Evolutionary conservation across 2,797 vertebrate species (phyloP).

Genomic region (Poecilia picta): DNA sequence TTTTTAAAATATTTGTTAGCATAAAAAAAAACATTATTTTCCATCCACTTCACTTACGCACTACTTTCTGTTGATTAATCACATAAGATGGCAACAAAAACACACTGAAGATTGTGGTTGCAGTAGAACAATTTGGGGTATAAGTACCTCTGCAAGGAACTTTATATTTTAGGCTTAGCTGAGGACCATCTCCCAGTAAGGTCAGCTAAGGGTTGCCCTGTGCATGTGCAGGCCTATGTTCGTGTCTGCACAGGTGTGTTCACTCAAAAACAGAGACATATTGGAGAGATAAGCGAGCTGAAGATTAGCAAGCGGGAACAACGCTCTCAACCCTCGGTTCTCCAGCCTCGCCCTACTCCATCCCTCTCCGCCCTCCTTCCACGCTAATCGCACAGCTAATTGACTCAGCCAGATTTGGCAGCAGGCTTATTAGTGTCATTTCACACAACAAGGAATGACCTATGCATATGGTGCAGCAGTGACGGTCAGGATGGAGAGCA

Average conservation of each 20-base stretch:
- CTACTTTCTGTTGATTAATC: neutral
- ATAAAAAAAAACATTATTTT: neutral
- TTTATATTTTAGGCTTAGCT: neutral
- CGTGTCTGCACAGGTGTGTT: conserved; percentile 22
- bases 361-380: conserved; percentile 21
- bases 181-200: neutral
- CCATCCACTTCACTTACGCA: neutral
- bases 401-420: conserved; percentile 79
- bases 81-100: neutral
- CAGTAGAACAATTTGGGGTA: neutral
- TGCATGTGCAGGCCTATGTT: conserved; percentile 6
- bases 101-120: neutral
- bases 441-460: conserved; percentile 70
- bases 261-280: conserved; percentile 48
- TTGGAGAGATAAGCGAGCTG: conserved; percentile 54
- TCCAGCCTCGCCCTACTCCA: conserved; percentile 1
- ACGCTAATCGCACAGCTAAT: conserved; percentile 71
- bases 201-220: neutral
- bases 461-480: conserved; percentile 41
- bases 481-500: conserved; percentile 33
- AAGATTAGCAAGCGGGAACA: conserved; percentile 49
- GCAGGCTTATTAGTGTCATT: conserved; percentile 72
- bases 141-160: neutral
- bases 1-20: neutral
- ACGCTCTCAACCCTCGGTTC: conserved; percentile 14